A percentile compares a stretch with the other conserved stretches of the same genome.
phyloP scores from a whole-genome alignment of 2,888 invertebrate species.

The Pterostichus madidus region DNA sequence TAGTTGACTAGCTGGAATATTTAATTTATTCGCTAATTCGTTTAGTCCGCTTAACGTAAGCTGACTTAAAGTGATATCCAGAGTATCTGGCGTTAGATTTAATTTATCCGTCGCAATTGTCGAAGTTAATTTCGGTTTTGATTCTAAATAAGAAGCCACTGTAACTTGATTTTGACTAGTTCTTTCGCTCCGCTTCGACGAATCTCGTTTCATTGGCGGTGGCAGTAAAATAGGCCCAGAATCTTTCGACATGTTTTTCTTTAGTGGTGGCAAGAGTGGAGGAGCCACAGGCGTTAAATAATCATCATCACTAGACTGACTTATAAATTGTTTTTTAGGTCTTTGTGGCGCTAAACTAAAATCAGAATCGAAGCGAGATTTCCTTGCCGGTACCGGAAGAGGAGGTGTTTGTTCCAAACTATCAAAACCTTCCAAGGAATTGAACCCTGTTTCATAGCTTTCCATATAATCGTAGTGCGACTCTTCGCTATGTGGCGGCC shows the following conservation, averaged over 20 bases:
- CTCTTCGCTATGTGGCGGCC: constrained; percentile 81
- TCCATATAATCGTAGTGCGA: constrained; percentile 80
- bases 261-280: constrained; percentile 77
- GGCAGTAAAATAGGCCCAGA: constrained; percentile 77
- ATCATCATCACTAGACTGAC: constrained; percentile 79
- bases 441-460: constrained; percentile 75
- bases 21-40: constrained; percentile 87
- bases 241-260: constrained; percentile 69
- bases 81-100: constrained; percentile 74
- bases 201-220: constrained; percentile 77
- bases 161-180: constrained; percentile 69
- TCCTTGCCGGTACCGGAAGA: constrained; percentile 81
- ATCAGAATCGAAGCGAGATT: constrained; percentile 78
- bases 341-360: constrained; percentile 76
- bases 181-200: constrained; percentile 71
- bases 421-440: constrained; percentile 70
- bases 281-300: constrained; percentile 84
- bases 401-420: constrained; percentile 78
- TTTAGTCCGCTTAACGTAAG: constrained; percentile 90
- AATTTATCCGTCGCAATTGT: constrained; percentile 73
- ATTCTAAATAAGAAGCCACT: constrained; percentile 71
- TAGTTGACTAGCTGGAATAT: constrained; percentile 88
- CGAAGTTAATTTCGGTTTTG: constrained; percentile 72
- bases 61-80: constrained; percentile 91
- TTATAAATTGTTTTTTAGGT: constrained; percentile 73